Conservation (phyloP, 2,888 invertebrate species). For the Nomada flava region DNA sequence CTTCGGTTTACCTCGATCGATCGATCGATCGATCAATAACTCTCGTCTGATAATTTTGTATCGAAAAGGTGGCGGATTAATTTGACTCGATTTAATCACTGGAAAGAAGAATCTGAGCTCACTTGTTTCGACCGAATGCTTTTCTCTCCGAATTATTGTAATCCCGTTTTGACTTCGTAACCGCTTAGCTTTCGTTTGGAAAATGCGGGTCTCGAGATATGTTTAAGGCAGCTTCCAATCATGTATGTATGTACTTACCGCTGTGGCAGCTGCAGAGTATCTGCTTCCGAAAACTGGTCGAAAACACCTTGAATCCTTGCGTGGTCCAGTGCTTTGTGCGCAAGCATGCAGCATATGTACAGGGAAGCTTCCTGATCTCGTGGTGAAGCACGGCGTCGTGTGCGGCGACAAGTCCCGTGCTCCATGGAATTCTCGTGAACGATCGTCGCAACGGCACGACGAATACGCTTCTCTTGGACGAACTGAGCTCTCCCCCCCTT, state of each 20-base stretch:
- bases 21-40: slow-evolving; percentile 52
- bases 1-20: slow-evolving; percentile 46
- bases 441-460: slow-evolving; percentile 74
- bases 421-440: slow-evolving; percentile 64
- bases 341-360: not conserved
- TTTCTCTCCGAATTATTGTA: slow-evolving; percentile 2
- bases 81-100: too few relatives aligned
- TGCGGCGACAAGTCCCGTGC: slow-evolving; percentile 55
- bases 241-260: slow-evolving; percentile 52
- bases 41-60: slow-evolving; percentile 7
- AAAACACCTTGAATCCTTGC: slow-evolving; percentile 61
- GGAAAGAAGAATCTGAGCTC: not conserved
- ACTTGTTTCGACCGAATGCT: not conserved
- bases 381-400: slow-evolving; percentile 40
- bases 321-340: not conserved
- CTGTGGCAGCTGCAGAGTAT: not conserved
- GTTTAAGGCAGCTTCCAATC: not conserved
- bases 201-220: slow-evolving; percentile 45
- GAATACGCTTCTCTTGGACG: slow-evolving; percentile 83
- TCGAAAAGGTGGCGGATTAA: not conserved
- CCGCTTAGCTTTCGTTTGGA: slow-evolving; percentile 31
- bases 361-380: slow-evolving; percentile 20
- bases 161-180: not conserved
- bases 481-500: slow-evolving; percentile 84
- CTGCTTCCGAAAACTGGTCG: slow-evolving; percentile 11